Base-by-base conservation (phyloP, 2,797 vertebrate species). In the Sternotherus odoratus region DNA sequence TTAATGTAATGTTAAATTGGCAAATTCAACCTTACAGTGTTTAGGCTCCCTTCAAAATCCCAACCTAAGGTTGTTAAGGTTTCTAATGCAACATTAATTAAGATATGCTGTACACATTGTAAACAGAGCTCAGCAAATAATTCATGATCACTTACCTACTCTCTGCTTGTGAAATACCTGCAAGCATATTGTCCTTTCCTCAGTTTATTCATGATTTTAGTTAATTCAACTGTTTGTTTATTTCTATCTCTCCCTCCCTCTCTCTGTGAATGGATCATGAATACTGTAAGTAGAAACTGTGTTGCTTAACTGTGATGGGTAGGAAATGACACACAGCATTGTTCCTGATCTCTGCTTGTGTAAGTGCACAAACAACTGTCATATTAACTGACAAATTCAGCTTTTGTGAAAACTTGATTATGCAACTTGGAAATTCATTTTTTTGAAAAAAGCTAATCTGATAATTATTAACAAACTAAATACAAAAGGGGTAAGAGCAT, bases 161-260 rank as follows among this genome's bases (percentile, higher is more conserved):
- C 94, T 92, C 92, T 91, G 75, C 88, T 63, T 49, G 63, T 79
- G 88, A 93, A 94, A 95, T 2, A 28, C 78, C 85, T 95, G 46
- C 81, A 89, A 91, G 95, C 95, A 94, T 90, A 86, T 87, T 85
- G 88, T 49, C 82, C 86, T 77, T 91, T 96, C 51, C 81, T 86
- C 74, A 50, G 69, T 86, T 95, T 92, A 79, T 83, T 92, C 51
- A 86, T 94, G 93, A 94, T 69, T 94, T 96, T 84, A 96, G n/a
- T 36, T 49, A 77, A 77, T 85, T 74, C 84, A 95, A 85, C 81
- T 66, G 90, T 79, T 54, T 90, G 77, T 60, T 74, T n/a, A 21
- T 78, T 95, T 28, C 4, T 28, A 5, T 56, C 24, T 26, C 24
- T 56, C 94, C 84, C 93, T 90, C 87, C 60, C 11, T 12, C 82